Evolutionary conservation across 2,888 invertebrate genomes (phyloP), one percentile per base, ranked within the genome.

Genomic region (Nymphalis urticae): DNA sequence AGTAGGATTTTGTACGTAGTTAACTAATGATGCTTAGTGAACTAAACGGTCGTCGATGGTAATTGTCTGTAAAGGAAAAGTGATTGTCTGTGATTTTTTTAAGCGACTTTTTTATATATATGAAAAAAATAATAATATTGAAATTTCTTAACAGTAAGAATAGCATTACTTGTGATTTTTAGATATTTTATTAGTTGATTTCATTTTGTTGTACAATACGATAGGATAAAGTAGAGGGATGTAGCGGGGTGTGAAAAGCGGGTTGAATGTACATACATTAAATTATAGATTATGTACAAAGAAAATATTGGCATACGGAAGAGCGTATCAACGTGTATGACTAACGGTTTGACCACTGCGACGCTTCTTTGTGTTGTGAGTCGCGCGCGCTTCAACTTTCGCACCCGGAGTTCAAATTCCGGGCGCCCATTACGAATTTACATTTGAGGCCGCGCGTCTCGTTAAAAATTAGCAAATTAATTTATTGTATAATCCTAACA

Each of bases 21-120:
- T 79, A 86, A 84, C 83, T 90, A 91, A 91, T 58, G 58, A 58
- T 86, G 92, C 90, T 92, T 91, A 90, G 87, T 87, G 86, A 83
- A 82, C 82, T 85, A 85, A 80, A 82, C 81, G 89, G 86, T 90
- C 86, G 86, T 90, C 86, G 90, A 87, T 91, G 91, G 91, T 92
- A 88, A 87, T 87, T 92, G 93, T 93, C 88, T 92, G 91, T 93
- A 92, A 90, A 89, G 87, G 87, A 85, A 86, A 90, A 90, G 91
- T 92, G 92, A 92, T 93, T 92, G 93, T 93, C 93, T 93, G 93
- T 93, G 93, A 93, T 93, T 93, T 92, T 92, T 93, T 93, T 93
- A 93, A 92, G 93, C 93, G 92, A 93, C 93, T 92, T 93, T 93
- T 93, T 93, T 91, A 91, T 90, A 92, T 90, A 90, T 88, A 89